Evolutionary conservation across 2,888 invertebrate genomes (phyloP), one percentile per base, ranked within the genome.

Genomic region (Acanthosoma haemorrhoidale): DNA sequence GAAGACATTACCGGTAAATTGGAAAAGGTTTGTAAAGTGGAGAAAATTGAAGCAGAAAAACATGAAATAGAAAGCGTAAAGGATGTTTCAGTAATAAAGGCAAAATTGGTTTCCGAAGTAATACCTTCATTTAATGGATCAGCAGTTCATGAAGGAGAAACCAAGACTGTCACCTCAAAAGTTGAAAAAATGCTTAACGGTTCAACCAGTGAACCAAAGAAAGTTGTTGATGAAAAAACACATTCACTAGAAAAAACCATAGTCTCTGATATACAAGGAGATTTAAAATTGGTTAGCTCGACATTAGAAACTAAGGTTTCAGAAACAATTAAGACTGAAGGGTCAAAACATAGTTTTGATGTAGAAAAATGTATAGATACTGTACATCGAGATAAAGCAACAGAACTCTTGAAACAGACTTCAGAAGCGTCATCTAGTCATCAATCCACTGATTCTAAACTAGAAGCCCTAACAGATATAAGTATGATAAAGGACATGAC

Each of bases 1-100:
- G 63, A 36, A 58, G 58, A 6, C 58, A 13, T 18, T 2, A 21
- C 18, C 18, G 43, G 18, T 34, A 57, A 51, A 34, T 18, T 16
- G 1, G 67, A 67, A 31, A 31, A 18, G 34, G 13, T 67, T 51
- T 67, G 67, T 67, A 67, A 67, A 67, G 67, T 51, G 34, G 67
- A 67, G 15, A 57, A 67, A 67, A 57, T 51, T 5, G 29, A 32
- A 18, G 36, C 67, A 8, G 67, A 67, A 57, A 57, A 67, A 67
- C 67, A 67, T n/a, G 67, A 67, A 51, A 67, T 67, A 43, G 68
- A 68, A 25, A 59, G 58, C 39, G 38, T 68, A 11, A 68, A 68
- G 38, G 67, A 67, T 57, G 34, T 51, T 67, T 67, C 67, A n/a
- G 51, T 67, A 29, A 43, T 51, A 15, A 67, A 67, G 57, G 18